Evolutionary conservation across 2,888 invertebrate species (phyloP).

Genomic region (Teleiodes luculella): DNA sequence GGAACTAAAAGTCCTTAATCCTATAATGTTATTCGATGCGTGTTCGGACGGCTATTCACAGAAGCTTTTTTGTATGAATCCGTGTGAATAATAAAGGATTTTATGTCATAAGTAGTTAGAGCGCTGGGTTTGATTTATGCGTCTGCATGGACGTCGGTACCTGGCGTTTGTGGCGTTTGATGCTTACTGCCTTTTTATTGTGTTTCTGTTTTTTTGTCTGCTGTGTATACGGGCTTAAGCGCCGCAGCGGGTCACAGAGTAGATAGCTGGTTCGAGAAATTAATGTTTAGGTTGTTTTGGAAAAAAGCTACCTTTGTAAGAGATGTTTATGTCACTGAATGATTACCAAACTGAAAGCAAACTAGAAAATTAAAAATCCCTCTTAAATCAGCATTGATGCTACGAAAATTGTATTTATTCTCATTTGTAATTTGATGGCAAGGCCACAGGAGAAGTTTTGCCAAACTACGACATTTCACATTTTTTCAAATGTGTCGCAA

Average conservation of each 20-base stretch:
- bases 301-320: too few species aligned
- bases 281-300: too few species aligned
- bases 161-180: constrained; percentile 44
- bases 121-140: constrained; percentile 62
- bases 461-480: too few species aligned
- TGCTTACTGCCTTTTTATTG: constrained; percentile 33
- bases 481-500: too few species aligned
- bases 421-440: too few species aligned
- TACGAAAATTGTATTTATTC: too few species aligned
- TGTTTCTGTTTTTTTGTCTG: constrained; percentile 42
- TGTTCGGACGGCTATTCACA: constrained; percentile 25
- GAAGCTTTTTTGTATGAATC: constrained; percentile 39
- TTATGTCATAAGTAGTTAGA: constrained; percentile 71
- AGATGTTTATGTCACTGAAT: too few species aligned
- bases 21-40: constrained; percentile 61
- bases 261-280: background rate
- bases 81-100: constrained; percentile 70
- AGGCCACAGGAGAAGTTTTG: too few species aligned
- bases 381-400: too few species aligned
- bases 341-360: too few species aligned
- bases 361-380: too few species aligned
- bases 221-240: constrained; percentile 42
- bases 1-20: constrained; percentile 61
- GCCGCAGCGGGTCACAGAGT: constrained; percentile 32
- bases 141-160: constrained; percentile 42